A percentile compares a stretch with the other conserved stretches of the same genome.
These are phyloP conservation scores for Tiliqua scincoides DNA, from an alignment of 2,113 vertebrate genomes.

Conservation along the genomic window DNA sequence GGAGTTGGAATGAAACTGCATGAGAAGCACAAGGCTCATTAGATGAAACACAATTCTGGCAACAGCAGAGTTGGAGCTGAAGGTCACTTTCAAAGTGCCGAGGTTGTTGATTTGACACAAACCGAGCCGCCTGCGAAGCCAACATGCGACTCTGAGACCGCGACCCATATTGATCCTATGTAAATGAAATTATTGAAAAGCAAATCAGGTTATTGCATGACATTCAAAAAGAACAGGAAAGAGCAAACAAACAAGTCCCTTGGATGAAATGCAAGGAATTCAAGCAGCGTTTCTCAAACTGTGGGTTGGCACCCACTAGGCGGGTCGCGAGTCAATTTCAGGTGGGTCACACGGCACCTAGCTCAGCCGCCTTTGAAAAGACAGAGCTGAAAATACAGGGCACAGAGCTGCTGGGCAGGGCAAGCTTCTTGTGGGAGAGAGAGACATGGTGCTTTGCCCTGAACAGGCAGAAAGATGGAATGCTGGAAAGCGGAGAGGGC, in stretches of 20 bases:
- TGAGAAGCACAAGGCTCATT: slow-evolving; percentile 13
- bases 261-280: not conserved
- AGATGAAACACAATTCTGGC: not conserved
- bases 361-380: no score
- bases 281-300: no score
- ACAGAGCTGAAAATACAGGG: no score
- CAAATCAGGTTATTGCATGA: not conserved
- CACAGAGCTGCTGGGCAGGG: no score
- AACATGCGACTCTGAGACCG: not conserved
- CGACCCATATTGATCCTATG: not conserved
- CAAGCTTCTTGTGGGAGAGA: no score
- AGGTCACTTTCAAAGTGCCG: slow-evolving; percentile 8
- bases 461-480: no score
- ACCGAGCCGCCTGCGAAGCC: not conserved
- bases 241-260: not conserved
- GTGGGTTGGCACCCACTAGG: no score
- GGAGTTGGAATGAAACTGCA: slow-evolving; percentile 28
- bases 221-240: not conserved
- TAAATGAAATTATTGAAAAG: not conserved
- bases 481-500: no score
- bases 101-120: not conserved
- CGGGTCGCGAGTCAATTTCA: no score
- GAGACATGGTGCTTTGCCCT: no score
- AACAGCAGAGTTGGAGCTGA: slow-evolving; percentile 17
- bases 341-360: no score